Evolutionary conservation across 2,888 invertebrate genomes (phyloP).

Genomic region (Ligdia adustata): DNA sequence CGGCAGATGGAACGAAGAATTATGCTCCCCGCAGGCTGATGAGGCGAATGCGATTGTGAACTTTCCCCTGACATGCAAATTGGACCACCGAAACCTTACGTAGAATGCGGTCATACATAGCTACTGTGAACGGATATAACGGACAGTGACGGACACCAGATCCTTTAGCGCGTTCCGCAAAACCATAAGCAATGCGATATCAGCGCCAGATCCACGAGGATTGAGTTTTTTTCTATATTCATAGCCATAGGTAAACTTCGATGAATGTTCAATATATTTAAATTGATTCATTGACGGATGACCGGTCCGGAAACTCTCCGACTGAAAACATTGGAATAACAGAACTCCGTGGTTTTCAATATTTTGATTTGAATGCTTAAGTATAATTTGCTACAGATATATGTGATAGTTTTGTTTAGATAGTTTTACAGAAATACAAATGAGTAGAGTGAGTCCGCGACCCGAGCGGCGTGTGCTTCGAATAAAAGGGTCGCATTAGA

Average conservation of each 20-base stretch:
- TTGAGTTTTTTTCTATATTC: slow-evolving; percentile 63
- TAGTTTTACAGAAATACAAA: slow-evolving; percentile 83
- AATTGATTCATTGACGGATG: slow-evolving; percentile 74
- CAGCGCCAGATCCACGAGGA: slow-evolving; percentile 44
- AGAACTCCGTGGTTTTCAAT: slow-evolving; percentile 47
- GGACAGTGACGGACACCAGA: slow-evolving; percentile 51
- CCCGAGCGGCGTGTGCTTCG: slow-evolving; percentile 74
- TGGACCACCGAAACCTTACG: slow-evolving; percentile 63
- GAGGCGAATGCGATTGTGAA: slow-evolving; percentile 82
- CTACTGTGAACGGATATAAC: slow-evolving; percentile 25
- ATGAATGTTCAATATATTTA: slow-evolving; percentile 71
- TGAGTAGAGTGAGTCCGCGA: slow-evolving; percentile 70
- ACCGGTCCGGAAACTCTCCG: slow-evolving; percentile 58
- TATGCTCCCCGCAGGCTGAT: slow-evolving; percentile 81
- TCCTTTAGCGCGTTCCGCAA: slow-evolving; percentile 56
- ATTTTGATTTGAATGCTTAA: slow-evolving; percentile 44
- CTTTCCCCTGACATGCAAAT: slow-evolving; percentile 82
- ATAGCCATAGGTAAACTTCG: slow-evolving; percentile 64
- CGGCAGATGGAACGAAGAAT: slow-evolving; percentile 81
- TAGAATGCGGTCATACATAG: too few species aligned
- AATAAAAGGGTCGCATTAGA: slow-evolving; percentile 83
- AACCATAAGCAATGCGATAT: slow-evolving; percentile 55
- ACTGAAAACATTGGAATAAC: slow-evolving; percentile 61
- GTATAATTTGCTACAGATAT: slow-evolving; percentile 6
- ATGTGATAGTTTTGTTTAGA: slow-evolving; percentile 75